These are phyloP conservation scores for Holocentrus rufus DNA, from an alignment of 2,797 vertebrate genomes.

Conservation along the genomic window DNA sequence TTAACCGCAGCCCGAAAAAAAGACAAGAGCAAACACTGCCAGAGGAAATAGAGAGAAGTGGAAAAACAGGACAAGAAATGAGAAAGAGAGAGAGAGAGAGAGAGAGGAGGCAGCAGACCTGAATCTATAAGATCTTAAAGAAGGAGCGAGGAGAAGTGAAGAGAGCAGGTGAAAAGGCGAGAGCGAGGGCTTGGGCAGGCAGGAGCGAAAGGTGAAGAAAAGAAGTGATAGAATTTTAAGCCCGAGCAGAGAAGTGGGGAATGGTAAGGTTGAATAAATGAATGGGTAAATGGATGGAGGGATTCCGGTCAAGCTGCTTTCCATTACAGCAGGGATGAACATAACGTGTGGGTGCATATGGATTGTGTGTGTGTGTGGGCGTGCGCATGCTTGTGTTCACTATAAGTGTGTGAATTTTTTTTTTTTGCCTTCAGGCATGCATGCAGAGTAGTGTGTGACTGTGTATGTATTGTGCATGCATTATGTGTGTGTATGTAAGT, in stretches of 20 bases:
- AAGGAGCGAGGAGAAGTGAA: neutral
- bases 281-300: constrained; percentile 46
- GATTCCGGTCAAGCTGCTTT: constrained; percentile 57
- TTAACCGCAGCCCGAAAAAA: neutral
- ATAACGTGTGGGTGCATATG: constrained; percentile 50
- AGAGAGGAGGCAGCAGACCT: neutral
- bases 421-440: constrained; percentile 32
- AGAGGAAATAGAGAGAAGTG: neutral
- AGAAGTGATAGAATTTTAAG: constrained; percentile 20
- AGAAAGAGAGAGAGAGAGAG: no score
- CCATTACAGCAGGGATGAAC: constrained; percentile 48
- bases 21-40: neutral
- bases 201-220: neutral
- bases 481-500: neutral
- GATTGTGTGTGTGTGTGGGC: constrained; percentile 32
- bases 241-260: constrained; percentile 15
- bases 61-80: no score
- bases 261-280: constrained; percentile 52
- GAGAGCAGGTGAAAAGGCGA: neutral
- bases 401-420: constrained; percentile 27
- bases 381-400: constrained; percentile 34
- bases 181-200: neutral
- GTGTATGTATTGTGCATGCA: neutral
- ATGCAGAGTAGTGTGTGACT: constrained; percentile 24
- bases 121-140: neutral